Percentiles rank a stretch among this genome's conserved stretches.
Conservation (phyloP, 2,888 invertebrate genomes). For the Spodoptera littoralis region DNA sequence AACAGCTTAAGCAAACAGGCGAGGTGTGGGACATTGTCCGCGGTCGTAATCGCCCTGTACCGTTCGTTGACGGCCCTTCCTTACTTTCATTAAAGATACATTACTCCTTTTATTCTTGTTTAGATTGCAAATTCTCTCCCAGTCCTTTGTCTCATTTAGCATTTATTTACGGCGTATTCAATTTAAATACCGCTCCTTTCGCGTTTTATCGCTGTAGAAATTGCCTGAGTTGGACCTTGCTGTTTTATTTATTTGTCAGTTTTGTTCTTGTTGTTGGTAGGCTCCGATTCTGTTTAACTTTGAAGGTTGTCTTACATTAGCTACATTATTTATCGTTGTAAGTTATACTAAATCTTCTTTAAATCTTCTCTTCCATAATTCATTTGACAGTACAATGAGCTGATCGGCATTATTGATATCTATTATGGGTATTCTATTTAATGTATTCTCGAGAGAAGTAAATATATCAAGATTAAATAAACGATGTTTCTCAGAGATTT, state of each 20-base stretch:
- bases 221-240: conserved; percentile 76
- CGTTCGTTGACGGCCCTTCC: conserved; percentile 63
- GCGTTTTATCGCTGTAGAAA: conserved; percentile 83
- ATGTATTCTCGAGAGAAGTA: conserved; percentile 33
- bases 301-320: conserved; percentile 49
- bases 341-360: conserved; percentile 51
- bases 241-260: conserved; percentile 83
- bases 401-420: conserved; percentile 27
- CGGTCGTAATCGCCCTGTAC: conserved; percentile 51
- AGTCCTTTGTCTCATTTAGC: conserved; percentile 87
- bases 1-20: conserved; percentile 33
- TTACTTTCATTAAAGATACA: conserved; percentile 81
- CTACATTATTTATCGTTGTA: conserved; percentile 50
- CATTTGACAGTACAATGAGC: conserved; percentile 57
- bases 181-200: conserved; percentile 85
- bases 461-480: conserved; percentile 51
- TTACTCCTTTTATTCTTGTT: conserved; percentile 84
- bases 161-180: conserved; percentile 87
- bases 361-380: conserved; percentile 51
- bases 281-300: conserved; percentile 64
- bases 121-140: conserved; percentile 82
- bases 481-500: conserved; percentile 1
- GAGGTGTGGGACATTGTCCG: conserved; percentile 50
- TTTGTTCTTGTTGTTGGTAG: conserved; percentile 72
- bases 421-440: conserved; percentile 36